Base-by-base conservation (phyloP, 1,140 invertebrate genomes). In the Ostrea edulis region DNA sequence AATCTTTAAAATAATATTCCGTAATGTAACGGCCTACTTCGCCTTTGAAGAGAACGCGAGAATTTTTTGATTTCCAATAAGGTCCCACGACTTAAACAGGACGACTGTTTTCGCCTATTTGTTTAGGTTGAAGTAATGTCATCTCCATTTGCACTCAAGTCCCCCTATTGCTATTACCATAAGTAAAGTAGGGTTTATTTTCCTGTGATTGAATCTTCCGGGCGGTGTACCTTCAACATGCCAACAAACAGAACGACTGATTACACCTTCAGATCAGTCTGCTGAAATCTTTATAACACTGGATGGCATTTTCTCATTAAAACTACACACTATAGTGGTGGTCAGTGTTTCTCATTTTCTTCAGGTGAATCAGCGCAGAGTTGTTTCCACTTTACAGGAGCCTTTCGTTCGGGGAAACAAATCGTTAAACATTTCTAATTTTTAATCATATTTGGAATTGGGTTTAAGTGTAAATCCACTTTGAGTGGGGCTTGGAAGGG, bases 1-100 rank as follows among this genome's bases (percentile, higher is more conserved):
- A 77, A 77, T 77, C 68, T 77, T 77, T 77, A 77, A 77, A 77
- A 77, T 77, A 77, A 77, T 77, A 77, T 77, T 77, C 68, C 25
- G 68, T 77, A 77, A 77, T 77, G 68, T 77, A 77, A 35, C 68
- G 68, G 68, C 68, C 25, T 77, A 77, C 68, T 77, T 77, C 25
- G 68, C 25, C 68, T 77, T 77, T 77, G 68, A 77, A 77, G 68
- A 77, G 68, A 25, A 25, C 14, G 68, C 68, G 68, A 25, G 25
- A 25, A 14, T 35, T 29, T 77, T 77, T 77, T 77, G 68, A 77
- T 77, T 77, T 77, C 68, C 68, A 77, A 77, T 77, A 77, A 77
- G 68, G 68, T 77, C 68, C 29, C 68, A 25, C 68, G 29, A 77
- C 68, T 77, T 22, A 35, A n/a, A 35, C 25, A 25, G 68, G 25